Evolutionary conservation across 2,888 invertebrate genomes (phyloP).

Genomic region (Apamea crenata): DNA sequence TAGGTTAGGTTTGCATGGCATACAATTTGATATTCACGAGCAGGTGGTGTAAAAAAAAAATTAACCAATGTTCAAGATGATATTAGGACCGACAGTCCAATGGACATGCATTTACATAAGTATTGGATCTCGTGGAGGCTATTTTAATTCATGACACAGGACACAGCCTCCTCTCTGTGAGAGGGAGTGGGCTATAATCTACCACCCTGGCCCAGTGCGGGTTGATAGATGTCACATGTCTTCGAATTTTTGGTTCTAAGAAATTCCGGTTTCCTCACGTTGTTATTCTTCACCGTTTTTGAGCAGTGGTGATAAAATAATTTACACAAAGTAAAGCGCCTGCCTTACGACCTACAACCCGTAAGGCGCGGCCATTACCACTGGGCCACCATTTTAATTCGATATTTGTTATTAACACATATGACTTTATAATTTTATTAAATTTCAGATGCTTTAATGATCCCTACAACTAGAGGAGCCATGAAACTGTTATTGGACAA

Average conservation of each 20-base stretch:
- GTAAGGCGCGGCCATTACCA: neutral
- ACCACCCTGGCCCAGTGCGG: neutral
- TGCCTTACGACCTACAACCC: no score
- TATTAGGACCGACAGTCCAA: neutral
- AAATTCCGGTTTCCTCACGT: neutral
- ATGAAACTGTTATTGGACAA: constrained; percentile 60
- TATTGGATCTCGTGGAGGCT: neutral
- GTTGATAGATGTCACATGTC: neutral
- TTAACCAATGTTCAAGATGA: neutral
- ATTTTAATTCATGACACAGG: neutral
- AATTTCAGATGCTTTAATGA: constrained; percentile 65
- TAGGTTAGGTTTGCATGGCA: neutral
- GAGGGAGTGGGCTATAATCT: neutral
- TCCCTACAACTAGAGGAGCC: constrained; percentile 64
- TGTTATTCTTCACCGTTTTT: neutral
- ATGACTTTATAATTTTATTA: neutral
- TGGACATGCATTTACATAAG: neutral
- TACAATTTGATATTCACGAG: neutral
- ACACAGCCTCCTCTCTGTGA: neutral
- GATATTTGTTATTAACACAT: neutral
- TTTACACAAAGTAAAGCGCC: neutral
- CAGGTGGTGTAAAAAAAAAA: neutral
- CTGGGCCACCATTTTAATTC: neutral
- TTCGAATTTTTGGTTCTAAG: neutral
- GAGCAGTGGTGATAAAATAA: neutral